A percentile compares a stretch with the other conserved stretches of the same genome.
These are phyloP conservation scores for Odontamblyopus lacepedii DNA, from an alignment of 2,797 vertebrate genomes.

Conservation along the genomic window DNA sequence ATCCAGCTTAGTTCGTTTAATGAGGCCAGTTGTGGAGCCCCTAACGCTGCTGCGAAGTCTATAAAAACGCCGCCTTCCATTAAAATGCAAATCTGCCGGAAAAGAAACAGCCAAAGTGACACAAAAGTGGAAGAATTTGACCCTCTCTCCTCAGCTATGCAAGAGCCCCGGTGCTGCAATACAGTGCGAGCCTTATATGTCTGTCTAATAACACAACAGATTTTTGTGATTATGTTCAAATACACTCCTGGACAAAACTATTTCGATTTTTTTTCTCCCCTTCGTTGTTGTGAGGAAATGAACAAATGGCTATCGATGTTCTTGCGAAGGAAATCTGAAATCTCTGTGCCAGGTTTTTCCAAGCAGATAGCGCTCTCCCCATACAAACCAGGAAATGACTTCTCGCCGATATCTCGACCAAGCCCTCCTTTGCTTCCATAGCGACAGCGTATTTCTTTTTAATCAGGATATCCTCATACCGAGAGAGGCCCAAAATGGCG, in stretches of 20 bases:
- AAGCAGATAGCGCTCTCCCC: conserved; percentile 89
- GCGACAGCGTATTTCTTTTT: conserved; percentile 52
- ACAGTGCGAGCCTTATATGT: conserved; percentile 43
- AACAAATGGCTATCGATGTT: conserved; percentile 99
- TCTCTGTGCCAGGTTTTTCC: conserved; percentile 91
- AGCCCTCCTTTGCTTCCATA: conserved; percentile 33
- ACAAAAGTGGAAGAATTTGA: conserved; percentile 91
- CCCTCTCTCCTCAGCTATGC: conserved; percentile 67
- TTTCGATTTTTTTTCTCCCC: conserved; percentile 80
- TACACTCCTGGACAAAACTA: conserved; percentile 76
- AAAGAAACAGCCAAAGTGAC: conserved; percentile 84
- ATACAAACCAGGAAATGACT: conserved; percentile 97
- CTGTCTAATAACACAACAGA: conserved; percentile 89
- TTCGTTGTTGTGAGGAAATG: conserved; percentile 99
- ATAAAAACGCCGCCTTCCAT: conserved; percentile 95
- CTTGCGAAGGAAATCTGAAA: conserved; percentile 86
- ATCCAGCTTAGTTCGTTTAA: conserved; percentile 99
- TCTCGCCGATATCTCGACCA: conserved; percentile 71
- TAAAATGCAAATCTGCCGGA: conserved; percentile 98
- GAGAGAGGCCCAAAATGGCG: conserved; percentile 53
- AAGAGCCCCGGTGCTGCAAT: conserved; percentile 72
- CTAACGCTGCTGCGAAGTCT: conserved; percentile 93
- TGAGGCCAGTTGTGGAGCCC: conserved; percentile 99
- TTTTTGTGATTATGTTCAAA: conserved; percentile 90
- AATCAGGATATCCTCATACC: conserved; percentile 80